Evolutionary conservation across 2,113 vertebrate genomes (phyloP).

Genomic region (Diadophis punctatus): DNA sequence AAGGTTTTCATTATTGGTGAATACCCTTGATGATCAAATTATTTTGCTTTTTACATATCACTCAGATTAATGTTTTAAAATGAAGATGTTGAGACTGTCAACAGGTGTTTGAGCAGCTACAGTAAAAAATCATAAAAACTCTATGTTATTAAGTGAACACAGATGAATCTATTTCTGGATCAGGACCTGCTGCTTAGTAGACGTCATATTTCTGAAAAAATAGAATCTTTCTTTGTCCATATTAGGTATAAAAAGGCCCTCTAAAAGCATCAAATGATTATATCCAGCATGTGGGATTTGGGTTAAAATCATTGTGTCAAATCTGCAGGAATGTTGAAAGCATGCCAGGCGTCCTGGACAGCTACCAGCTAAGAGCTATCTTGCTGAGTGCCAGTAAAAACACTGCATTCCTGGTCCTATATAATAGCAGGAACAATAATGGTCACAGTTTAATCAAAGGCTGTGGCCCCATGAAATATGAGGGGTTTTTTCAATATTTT

Average conservation of each 20-base stretch:
- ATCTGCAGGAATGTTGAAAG: slow-evolving; percentile 85
- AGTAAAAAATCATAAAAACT: slow-evolving; percentile 51
- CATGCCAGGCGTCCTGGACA: slow-evolving; percentile 85
- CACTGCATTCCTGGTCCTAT: slow-evolving; percentile 71
- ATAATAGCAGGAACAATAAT: slow-evolving; percentile 65
- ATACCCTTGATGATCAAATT: slow-evolving; percentile 6
- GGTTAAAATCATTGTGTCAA: slow-evolving; percentile 87
- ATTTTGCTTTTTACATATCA: background rate
- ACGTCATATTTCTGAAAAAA: slow-evolving; percentile 72
- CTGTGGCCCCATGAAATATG: slow-evolving; percentile 43
- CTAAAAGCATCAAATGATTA: slow-evolving; percentile 89
- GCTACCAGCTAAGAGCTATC: slow-evolving; percentile 78
- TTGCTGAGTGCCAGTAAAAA: slow-evolving; percentile 77
- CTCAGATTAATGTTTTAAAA: slow-evolving; percentile 23
- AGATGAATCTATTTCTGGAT: slow-evolving; percentile 76
- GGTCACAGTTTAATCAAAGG: slow-evolving; percentile 46
- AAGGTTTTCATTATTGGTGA: background rate
- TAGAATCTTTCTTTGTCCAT: slow-evolving; percentile 90
- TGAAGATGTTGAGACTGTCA: slow-evolving; percentile 40
- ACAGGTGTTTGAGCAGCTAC: slow-evolving; percentile 68
- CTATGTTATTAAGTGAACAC: slow-evolving; percentile 70
- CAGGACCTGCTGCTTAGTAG: slow-evolving; percentile 71
- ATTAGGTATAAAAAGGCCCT: slow-evolving; percentile 93
- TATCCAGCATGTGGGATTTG: slow-evolving; percentile 95
- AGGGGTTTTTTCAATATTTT: background rate